Evolutionary conservation across 1,140 invertebrate genomes (phyloP), one percentile per base, ranked within the genome.

Genomic region (Asbolus verrucosus): DNA sequence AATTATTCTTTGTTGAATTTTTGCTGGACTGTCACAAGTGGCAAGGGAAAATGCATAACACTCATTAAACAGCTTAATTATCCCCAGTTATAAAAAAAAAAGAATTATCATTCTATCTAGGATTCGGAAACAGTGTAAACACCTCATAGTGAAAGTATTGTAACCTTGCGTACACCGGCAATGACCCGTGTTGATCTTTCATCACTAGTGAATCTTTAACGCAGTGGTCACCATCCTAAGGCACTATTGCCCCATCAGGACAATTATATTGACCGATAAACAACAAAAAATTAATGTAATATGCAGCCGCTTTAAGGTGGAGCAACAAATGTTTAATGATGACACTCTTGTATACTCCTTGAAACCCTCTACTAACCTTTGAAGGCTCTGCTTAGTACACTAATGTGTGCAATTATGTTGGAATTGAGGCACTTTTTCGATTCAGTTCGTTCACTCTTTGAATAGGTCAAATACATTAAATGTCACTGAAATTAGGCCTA

Each of bases 171-270:
- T 27, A 14, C 19, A 11, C 46, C 46, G 46, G 46, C 46, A 54
- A 54, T 54, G 46, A 54, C 46, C 46, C 46, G 46, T 14, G 46
- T 6, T 54, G 46, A 54, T 54, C 46, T 54, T 54, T n/a, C 46
- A 54, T 54, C 19, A 50, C 15, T n/a, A 14, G 46, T 9, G 46
- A 54, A 54, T 54, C 46, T 54, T 54, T 54, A 54, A 54, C 27
- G 46, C 8, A 54, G 46, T 54, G 46, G 46, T 54, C 46, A 54
- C 6, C 18, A 27, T 19, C 33, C 11, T 36, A 2, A 8, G 33
- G 33, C 33, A 8, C 33, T 6, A 24, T 54, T 54, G 46, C 46
- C 21, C 21, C 46, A 54, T 54, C 24, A 21, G 46, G 1, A 21
- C 21, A n/a, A 36, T 36, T 54, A 31, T 27, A 27, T 27, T 54